phyloP scores from a whole-genome alignment of 2,113 vertebrate species.

The Amphiprion percula region DNA sequence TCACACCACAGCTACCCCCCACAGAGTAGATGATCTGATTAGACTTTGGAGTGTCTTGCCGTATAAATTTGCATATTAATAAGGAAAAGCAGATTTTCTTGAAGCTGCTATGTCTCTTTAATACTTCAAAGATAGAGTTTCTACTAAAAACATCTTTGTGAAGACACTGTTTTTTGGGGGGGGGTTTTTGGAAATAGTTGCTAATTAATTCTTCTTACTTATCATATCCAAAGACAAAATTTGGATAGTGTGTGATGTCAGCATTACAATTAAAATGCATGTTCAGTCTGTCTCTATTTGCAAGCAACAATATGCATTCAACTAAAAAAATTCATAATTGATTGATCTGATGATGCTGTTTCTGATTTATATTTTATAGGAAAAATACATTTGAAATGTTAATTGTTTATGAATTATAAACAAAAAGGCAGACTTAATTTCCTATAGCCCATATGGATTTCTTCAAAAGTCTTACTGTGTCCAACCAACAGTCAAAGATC shows the following conservation, averaged over 20 bases:
- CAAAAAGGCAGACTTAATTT: too few species aligned
- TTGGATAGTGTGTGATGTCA: slow-evolving; percentile 2
- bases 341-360: neutral
- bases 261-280: neutral
- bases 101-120: slow-evolving; percentile 24
- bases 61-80: slow-evolving; percentile 78
- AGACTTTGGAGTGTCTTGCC: slow-evolving; percentile 70
- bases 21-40: slow-evolving; percentile 77
- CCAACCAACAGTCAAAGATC: neutral
- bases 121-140: slow-evolving; percentile 28
- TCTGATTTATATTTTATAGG: neutral
- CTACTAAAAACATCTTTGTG: slow-evolving; percentile 13
- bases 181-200: neutral
- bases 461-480: neutral
- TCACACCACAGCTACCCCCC: slow-evolving; percentile 62
- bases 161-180: neutral
- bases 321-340: neutral
- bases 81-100: slow-evolving; percentile 60
- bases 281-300: neutral
- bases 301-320: neutral
- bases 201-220: slow-evolving; percentile 24
- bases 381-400: too few species aligned
- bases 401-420: too few species aligned
- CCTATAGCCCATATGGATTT: neutral
- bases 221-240: neutral